A percentile compares a stretch with the other conserved stretches of the same genome.
Evolutionary conservation across 1,140 invertebrate species (phyloP).

Genomic region (Callitettix versicolor): DNA sequence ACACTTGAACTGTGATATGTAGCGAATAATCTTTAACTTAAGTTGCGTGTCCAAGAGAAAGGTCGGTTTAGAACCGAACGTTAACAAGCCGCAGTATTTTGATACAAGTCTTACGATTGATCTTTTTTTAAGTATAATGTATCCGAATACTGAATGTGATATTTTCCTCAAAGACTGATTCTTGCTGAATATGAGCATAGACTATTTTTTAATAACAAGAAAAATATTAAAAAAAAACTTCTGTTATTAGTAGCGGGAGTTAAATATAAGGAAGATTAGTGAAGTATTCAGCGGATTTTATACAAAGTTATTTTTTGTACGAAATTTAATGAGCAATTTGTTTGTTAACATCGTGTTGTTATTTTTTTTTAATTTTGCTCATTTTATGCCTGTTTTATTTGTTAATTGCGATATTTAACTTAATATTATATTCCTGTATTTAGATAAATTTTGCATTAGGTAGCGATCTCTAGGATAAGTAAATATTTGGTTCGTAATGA

Average conservation of each 20-base stretch:
- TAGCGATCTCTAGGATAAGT: conserved; percentile 14
- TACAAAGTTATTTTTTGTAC: conserved; percentile 15
- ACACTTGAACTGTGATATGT: conserved; percentile 26
- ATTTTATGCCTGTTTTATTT: conserved; percentile 10
- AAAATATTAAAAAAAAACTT: conserved; percentile 9
- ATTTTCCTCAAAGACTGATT: conserved; percentile 26
- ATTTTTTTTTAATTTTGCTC: conserved; percentile 13
- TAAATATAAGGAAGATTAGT: neutral
- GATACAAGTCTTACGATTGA: conserved; percentile 16
- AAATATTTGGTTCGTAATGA: conserved; percentile 7
- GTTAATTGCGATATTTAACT: conserved; percentile 8
- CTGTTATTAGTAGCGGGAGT: conserved; percentile 9
- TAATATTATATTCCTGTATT: conserved; percentile 1
- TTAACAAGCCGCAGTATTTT: conserved; percentile 20
- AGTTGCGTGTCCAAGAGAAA: conserved; percentile 26
- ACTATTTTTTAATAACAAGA: conserved; percentile 3
- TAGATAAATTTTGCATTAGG: conserved; percentile 11
- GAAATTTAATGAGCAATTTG: conserved; percentile 11
- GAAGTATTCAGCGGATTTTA: conserved; percentile 8
- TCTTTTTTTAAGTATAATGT: conserved; percentile 13
- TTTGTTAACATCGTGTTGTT: conserved; percentile 9
- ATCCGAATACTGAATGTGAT: conserved; percentile 19
- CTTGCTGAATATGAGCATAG: conserved; percentile 12
- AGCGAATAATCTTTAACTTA: conserved; percentile 26
- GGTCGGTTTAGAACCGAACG: conserved; percentile 24